Evolutionary conservation across 1,140 invertebrate genomes (phyloP), one percentile per base, ranked within the genome.

Genomic region (Cataglyphis hispanica): DNA sequence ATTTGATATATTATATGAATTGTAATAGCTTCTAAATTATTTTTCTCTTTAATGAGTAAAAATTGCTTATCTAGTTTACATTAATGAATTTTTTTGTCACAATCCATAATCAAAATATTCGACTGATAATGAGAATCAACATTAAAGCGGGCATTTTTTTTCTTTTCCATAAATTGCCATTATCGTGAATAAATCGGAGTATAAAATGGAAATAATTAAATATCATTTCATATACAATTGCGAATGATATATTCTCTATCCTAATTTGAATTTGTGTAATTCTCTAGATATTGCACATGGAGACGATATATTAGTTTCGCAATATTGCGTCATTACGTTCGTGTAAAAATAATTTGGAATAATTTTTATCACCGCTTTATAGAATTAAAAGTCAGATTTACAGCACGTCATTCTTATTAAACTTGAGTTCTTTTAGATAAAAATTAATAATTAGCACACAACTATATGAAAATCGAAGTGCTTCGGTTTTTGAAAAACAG

Each of bases 261-360:
- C 16, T 3, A 31, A 31, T 1, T 5, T 50, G 8, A 10, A 22
- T 27, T 64, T 66, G 19, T 31, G 6, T 19, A n/a, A 8, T 25
- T 31, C 19, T 6, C 43, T 22, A 66, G 3, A 13, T 16, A 34
- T 53, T 64, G 7, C 43, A 7, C 60, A 40, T 10, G 11, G 0
- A 34, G 13, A 34, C 16, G 34, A 58, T 13, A 34, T 13, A 8
- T 43, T 25, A 31, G 10, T 78, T 78, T 78, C 75, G 3, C 31
- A 56, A 80, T 67, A 34, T 80, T 80, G 63, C 61, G 61, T 37
- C 61, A 80, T 67, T 22, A 1, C 34, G 61, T 31, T 34, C 27
- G 5, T 61, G 37, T 19, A 40, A 76, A 76, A 40, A 27, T 60
- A 22, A 60, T 11, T 25, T 34, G 74, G 37, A 37, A 56, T 63